Evolutionary conservation across 2,113 vertebrate species (phyloP).

Genomic region (Toxostoma redivivum): DNA sequence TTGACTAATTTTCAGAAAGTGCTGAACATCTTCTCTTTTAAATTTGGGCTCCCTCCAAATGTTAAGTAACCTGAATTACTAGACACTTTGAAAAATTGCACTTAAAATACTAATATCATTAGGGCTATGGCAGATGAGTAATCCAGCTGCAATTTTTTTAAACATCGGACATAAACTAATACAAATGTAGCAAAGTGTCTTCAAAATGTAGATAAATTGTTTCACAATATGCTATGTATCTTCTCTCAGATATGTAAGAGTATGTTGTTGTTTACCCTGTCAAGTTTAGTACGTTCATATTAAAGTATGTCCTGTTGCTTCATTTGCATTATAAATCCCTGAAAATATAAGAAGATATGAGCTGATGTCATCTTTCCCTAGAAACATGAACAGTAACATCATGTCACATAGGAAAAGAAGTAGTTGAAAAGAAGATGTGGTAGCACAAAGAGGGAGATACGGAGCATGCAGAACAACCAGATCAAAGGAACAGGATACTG

Average conservation of each 20-base stretch:
- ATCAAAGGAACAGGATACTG: neutral
- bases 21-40: slow-evolving; percentile 13
- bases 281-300: neutral
- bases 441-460: neutral
- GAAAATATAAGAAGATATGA: neutral
- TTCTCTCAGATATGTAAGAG: neutral
- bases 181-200: slow-evolving; percentile 13
- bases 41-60: slow-evolving; percentile 17
- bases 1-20: neutral
- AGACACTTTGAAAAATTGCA: slow-evolving; percentile 38
- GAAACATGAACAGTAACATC: neutral
- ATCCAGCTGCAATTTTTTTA: neutral
- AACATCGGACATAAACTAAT: slow-evolving; percentile 26
- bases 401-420: neutral
- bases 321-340: slow-evolving; percentile 6
- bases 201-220: slow-evolving; percentile 42
- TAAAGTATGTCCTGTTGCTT: neutral
- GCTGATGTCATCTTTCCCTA: neutral
- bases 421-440: neutral
- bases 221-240: slow-evolving; percentile 7
- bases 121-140: slow-evolving; percentile 15
- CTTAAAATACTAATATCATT: slow-evolving; percentile 34
- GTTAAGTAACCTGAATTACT: slow-evolving; percentile 24
- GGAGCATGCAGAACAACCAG: neutral
- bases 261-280: slow-evolving; percentile 11